Evolutionary conservation across 2,797 vertebrate species (phyloP).

Genomic region (Acipenser ruthenus): DNA sequence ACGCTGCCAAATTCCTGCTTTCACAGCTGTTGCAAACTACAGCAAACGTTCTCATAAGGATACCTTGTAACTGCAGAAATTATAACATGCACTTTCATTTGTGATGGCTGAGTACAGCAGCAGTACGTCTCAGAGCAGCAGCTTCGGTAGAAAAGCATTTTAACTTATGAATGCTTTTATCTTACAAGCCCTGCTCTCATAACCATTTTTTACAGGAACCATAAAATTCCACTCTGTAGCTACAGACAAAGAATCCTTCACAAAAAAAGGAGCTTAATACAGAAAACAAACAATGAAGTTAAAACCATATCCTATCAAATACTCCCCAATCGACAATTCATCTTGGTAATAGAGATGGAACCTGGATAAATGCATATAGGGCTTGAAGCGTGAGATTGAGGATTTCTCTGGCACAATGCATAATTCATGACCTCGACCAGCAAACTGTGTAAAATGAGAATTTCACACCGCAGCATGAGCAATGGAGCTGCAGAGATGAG

Average conservation of each 20-base stretch:
- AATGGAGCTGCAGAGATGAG: slow-evolving; percentile 74
- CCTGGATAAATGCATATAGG: slow-evolving; percentile 86
- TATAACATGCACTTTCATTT: slow-evolving; percentile 15
- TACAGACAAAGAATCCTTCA: slow-evolving; percentile 47
- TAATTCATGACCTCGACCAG: slow-evolving; percentile 98
- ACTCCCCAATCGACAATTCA: slow-evolving; percentile 90
- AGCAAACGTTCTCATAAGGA: neutral
- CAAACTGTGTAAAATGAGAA: slow-evolving; percentile 99
- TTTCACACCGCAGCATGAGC: slow-evolving; percentile 96
- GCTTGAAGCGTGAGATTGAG: slow-evolving; percentile 97
- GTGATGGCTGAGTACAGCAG: neutral
- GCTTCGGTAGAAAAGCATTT: slow-evolving; percentile 59
- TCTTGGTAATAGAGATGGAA: slow-evolving; percentile 99
- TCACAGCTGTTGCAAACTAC: neutral
- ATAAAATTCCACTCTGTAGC: slow-evolving; percentile 51
- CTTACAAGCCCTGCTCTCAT: slow-evolving; percentile 28
- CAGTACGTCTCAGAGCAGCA: slow-evolving; percentile 50
- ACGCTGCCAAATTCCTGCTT: neutral
- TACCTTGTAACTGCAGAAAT: slow-evolving; percentile 26
- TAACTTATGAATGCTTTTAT: slow-evolving; percentile 63
- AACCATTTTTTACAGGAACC: slow-evolving; percentile 51
- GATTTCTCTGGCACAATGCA: slow-evolving; percentile 84
- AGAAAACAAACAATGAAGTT: slow-evolving; percentile 86
- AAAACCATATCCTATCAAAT: slow-evolving; percentile 79
- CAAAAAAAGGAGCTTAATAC: slow-evolving; percentile 68